Conservation (phyloP, 2,797 vertebrate genomes). For the Falco rusticolus region DNA sequence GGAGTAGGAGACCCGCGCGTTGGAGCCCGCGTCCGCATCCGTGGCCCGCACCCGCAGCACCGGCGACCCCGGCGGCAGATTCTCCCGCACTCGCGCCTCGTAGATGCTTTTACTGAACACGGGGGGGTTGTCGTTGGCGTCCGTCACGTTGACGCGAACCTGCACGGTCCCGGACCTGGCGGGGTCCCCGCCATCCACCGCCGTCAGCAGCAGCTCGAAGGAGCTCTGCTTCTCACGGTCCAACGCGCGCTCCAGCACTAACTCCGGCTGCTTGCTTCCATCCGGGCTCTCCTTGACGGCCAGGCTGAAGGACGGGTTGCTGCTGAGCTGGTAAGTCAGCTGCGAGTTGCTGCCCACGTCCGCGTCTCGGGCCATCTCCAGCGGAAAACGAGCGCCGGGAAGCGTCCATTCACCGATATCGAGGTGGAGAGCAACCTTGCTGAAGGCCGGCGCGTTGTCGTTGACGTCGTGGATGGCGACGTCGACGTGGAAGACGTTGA, state of each 20-base stretch:
- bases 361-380: slow-evolving; percentile 73
- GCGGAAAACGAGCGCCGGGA: slow-evolving; percentile 18
- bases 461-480: slow-evolving; percentile 78
- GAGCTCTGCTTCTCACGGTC: slow-evolving; percentile 24
- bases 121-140: not conserved
- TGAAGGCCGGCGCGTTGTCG: slow-evolving; percentile 75
- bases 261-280: slow-evolving; percentile 56
- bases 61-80: slow-evolving; percentile 35
- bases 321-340: slow-evolving; percentile 65
- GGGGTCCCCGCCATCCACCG: too few species aligned
- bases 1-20: slow-evolving; percentile 65
- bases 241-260: slow-evolving; percentile 63
- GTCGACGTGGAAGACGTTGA: too few species aligned
- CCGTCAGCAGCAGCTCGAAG: too few species aligned
- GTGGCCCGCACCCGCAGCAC: slow-evolving; percentile 72
- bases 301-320: slow-evolving; percentile 58
- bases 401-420: slow-evolving; percentile 67
- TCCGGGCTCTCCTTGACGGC: slow-evolving; percentile 33
- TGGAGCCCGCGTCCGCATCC: slow-evolving; percentile 46
- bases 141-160: not conserved
- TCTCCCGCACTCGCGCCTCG: slow-evolving; percentile 69
- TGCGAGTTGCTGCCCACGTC: slow-evolving; percentile 74
- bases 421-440: not conserved
- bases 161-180: too few species aligned
- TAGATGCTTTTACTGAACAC: slow-evolving; percentile 67